phyloP scores from a whole-genome alignment of 2,113 vertebrate genomes.

The Aspiorhynchus laticeps region DNA sequence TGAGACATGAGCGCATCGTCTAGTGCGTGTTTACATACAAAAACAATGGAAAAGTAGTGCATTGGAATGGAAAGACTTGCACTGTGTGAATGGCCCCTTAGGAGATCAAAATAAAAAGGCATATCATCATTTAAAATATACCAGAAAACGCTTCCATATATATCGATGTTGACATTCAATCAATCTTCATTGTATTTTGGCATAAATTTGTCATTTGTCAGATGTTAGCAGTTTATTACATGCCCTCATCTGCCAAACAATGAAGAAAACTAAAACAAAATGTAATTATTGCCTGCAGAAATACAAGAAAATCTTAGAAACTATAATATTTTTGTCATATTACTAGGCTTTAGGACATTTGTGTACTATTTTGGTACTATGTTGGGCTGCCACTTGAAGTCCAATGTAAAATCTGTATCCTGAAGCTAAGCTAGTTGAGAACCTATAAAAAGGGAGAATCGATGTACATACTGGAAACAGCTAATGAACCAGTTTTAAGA shows the following conservation, averaged over 20 bases:
- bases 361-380: neutral
- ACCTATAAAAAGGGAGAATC: neutral
- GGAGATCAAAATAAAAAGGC: neutral
- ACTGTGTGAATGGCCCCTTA: too few species aligned
- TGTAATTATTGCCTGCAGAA: neutral
- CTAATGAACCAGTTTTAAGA: neutral
- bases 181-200: neutral
- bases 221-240: neutral
- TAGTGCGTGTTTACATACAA: too few species aligned
- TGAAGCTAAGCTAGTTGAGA: neutral
- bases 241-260: neutral
- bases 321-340: neutral
- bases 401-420: neutral
- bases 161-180: neutral
- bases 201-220: neutral
- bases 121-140: neutral
- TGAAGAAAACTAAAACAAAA: neutral
- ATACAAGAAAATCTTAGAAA: neutral
- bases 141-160: neutral
- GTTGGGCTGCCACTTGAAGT: neutral
- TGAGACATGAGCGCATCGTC: neutral
- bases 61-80: too few species aligned
- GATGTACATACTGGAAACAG: neutral
- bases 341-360: neutral
- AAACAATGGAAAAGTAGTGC: too few species aligned